Evolutionary conservation across 2,888 invertebrate species (phyloP).

Genomic region (Portevinia maculata): DNA sequence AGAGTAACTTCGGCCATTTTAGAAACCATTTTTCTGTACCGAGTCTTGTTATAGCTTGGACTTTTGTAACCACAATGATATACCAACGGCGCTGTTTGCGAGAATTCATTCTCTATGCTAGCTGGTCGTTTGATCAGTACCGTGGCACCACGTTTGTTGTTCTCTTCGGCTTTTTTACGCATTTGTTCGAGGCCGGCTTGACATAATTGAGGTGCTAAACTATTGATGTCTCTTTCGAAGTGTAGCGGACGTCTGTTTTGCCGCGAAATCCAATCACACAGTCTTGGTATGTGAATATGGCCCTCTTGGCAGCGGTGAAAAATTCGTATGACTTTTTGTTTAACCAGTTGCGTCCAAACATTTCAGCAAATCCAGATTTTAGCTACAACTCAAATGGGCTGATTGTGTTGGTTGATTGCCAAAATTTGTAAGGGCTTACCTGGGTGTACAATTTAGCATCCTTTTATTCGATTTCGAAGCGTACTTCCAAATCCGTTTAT

Average conservation of each 20-base stretch:
- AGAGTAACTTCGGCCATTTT: conserved; percentile 93
- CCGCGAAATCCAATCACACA: conserved; percentile 94
- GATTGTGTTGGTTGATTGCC: not conserved
- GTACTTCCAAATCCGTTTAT: conserved; percentile 94
- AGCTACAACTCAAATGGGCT: conserved; percentile 85
- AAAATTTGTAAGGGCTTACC: conserved; percentile 82
- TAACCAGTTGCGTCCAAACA: conserved; percentile 98
- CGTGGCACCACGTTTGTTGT: conserved; percentile 90
- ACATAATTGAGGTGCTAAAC: conserved; percentile 95
- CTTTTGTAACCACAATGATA: conserved; percentile 96
- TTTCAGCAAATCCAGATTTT: conserved; percentile 95
- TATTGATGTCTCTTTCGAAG: conserved; percentile 98
- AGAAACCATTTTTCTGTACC: conserved; percentile 92
- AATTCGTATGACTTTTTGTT: conserved; percentile 96
- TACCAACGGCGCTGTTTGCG: conserved; percentile 95
- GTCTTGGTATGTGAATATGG: conserved; percentile 98
- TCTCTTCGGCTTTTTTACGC: conserved; percentile 91
- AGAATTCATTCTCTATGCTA: conserved; percentile 96
- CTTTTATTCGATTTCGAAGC: conserved; percentile 96
- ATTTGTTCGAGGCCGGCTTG: conserved; percentile 97
- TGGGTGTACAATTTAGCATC: conserved; percentile 92
- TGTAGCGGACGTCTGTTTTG: conserved; percentile 95
- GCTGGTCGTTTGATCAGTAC: conserved; percentile 96
- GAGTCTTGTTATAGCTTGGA: conserved; percentile 89
- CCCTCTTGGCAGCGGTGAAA: conserved; percentile 94